Conservation (phyloP, 2,888 invertebrate genomes). For the Dicyrtoma fusca region DNA sequence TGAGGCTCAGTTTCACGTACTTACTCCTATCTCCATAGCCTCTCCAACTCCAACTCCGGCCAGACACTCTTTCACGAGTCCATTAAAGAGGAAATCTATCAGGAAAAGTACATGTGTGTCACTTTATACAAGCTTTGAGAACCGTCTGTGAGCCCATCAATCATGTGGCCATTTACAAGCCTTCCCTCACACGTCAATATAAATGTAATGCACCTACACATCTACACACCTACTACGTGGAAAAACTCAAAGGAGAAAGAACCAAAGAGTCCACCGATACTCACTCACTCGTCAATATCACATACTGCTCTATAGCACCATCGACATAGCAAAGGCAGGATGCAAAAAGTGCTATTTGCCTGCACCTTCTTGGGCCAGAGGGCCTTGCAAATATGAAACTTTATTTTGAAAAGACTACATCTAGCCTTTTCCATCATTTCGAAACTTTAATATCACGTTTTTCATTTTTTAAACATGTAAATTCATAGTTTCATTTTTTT, state of each 20-base stretch:
- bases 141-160: conserved; percentile 38
- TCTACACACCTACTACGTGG: not conserved
- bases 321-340: not conserved
- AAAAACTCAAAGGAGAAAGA: not conserved
- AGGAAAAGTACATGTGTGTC: conserved; percentile 43
- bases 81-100: conserved; percentile 39
- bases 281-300: not conserved
- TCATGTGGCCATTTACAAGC: conserved; percentile 43
- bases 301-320: not conserved
- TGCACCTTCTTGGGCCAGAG: no score
- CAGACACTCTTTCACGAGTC: conserved; percentile 34
- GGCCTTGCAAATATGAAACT: no score
- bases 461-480: no score
- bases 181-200: conserved; percentile 41
- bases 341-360: not conserved
- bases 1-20: no score
- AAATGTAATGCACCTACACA: conserved; percentile 37
- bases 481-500: no score
- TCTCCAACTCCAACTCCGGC: no score
- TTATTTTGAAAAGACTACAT: no score
- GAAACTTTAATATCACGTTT: no score
- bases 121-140: conserved; percentile 31
- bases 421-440: no score
- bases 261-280: no score
- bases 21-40: no score